A percentile compares a stretch with the other conserved stretches of the same genome.
Evolutionary conservation across 2,888 invertebrate genomes (phyloP).

Genomic region (Calliphora vomitoria): DNA sequence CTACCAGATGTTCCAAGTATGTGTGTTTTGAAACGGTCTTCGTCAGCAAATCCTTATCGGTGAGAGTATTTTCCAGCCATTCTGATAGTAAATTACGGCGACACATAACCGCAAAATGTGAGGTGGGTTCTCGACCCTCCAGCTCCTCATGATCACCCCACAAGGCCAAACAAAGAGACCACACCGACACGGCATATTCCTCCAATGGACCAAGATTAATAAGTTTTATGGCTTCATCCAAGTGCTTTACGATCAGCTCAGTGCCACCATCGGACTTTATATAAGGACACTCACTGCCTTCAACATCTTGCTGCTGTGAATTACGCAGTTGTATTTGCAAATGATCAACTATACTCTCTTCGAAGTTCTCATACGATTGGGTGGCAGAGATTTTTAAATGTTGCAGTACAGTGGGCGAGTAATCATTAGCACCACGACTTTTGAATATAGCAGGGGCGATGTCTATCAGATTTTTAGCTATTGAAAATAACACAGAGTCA

Average conservation of each 20-base stretch:
- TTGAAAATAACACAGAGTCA: slow-evolving; percentile 7
- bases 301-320: slow-evolving; percentile 85
- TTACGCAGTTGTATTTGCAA: slow-evolving; percentile 88
- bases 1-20: slow-evolving; percentile 83
- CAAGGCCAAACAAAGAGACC: slow-evolving; percentile 91
- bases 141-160: slow-evolving; percentile 92
- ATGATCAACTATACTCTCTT: slow-evolving; percentile 87
- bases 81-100: slow-evolving; percentile 87
- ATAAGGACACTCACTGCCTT: slow-evolving; percentile 84
- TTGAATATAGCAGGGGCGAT: slow-evolving; percentile 77
- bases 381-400: slow-evolving; percentile 80
- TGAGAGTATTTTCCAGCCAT: slow-evolving; percentile 87
- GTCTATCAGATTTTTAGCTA: slow-evolving; percentile 74
- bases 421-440: slow-evolving; percentile 79
- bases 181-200: slow-evolving; percentile 86
- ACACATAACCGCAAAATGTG: slow-evolving; percentile 86
- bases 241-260: slow-evolving; percentile 86
- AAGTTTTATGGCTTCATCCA: slow-evolving; percentile 85
- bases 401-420: slow-evolving; percentile 79
- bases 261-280: slow-evolving; percentile 80
- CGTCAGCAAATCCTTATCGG: slow-evolving; percentile 82
- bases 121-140: slow-evolving; percentile 84
- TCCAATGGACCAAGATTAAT: slow-evolving; percentile 78
- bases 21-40: slow-evolving; percentile 80
- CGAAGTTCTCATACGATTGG: slow-evolving; percentile 79